Evolutionary conservation across 1,140 invertebrate genomes (phyloP), one percentile per base, ranked within the genome.

Genomic region (Druon quercuslanigerum): DNA sequence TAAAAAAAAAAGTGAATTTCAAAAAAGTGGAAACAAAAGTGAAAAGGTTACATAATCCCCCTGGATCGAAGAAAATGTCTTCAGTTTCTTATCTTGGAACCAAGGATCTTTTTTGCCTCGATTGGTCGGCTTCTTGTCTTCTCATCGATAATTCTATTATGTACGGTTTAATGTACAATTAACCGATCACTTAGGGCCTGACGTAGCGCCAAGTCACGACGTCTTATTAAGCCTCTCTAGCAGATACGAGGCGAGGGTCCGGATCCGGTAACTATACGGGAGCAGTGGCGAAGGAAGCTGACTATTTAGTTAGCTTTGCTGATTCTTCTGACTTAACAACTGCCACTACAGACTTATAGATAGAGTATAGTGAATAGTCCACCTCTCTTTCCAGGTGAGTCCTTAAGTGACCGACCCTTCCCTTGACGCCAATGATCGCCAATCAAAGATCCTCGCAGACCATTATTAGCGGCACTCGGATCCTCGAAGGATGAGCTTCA

Each of bases 101-200:
- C 40, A 7, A 46, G 0, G 8, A 46, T 46, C 5, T 46, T 46
- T 11, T 46, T 11, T 8, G 9, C 8, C 11, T 72, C 46, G n/a
- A 51, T 51, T 72, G 13, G 40, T 6, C 8, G 16, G 46, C 9
- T 51, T 54, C 9, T 51, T 54, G 46, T 71, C 25, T 52, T 16
- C 46, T 5, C 54, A 19, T 40, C 17, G 66, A 87, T 91, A 91
- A 91, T 91, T 91, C 88, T 89, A 91, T 91, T 91, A 91, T 90
- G 85, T 87, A 90, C 86, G 89, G 89, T 90, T 90, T 90, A 90
- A 91, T 91, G 89, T 89, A 90, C 89, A 90, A 91, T 91, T 91
- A 91, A 89, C 87, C 85, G 90, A 91, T 91, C 90, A 91, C 88
- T 91, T 91, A 91, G 84, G 86, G 77, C 76, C 83, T 90, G 89